Evolutionary conservation across 2,888 invertebrate genomes (phyloP).

Genomic region (Spodoptera picta): DNA sequence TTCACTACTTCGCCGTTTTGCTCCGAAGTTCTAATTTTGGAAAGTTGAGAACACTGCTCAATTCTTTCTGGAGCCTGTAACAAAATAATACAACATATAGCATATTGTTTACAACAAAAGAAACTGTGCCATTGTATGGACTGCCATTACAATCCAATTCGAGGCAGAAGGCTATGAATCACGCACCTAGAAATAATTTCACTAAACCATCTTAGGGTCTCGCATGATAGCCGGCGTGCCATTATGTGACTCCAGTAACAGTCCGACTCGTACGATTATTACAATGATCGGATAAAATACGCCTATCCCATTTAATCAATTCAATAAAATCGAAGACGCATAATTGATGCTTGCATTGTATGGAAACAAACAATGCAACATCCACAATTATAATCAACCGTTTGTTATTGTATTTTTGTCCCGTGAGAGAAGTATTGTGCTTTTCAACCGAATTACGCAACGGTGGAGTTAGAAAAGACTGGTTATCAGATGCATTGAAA

Average conservation of each 20-base stretch:
- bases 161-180: slow-evolving; percentile 62
- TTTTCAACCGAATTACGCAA: slow-evolving; percentile 56
- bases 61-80: slow-evolving; percentile 82
- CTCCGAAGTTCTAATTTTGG: slow-evolving; percentile 69
- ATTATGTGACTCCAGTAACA: slow-evolving; percentile 53
- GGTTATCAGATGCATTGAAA: slow-evolving; percentile 6
- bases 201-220: slow-evolving; percentile 62
- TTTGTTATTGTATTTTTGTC: slow-evolving; percentile 36
- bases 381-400: slow-evolving; percentile 36
- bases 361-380: slow-evolving; percentile 42
- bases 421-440: slow-evolving; percentile 44
- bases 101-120: slow-evolving; percentile 47
- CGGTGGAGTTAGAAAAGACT: slow-evolving; percentile 58
- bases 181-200: slow-evolving; percentile 65
- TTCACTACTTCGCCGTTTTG: slow-evolving; percentile 70
- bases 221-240: slow-evolving; percentile 54
- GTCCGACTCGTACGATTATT: slow-evolving; percentile 1
- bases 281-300: slow-evolving; percentile 21
- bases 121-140: slow-evolving; percentile 54
- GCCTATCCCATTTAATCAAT: slow-evolving; percentile 3
- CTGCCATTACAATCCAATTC: slow-evolving; percentile 65
- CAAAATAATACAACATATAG: slow-evolving; percentile 54
- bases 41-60: slow-evolving; percentile 78
- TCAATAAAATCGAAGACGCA: slow-evolving; percentile 27
- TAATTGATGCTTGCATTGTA: slow-evolving; percentile 28